These are phyloP conservation scores for Ctenicera cuprea DNA, from an alignment of 2,888 invertebrate species.

Conservation along the genomic window DNA sequence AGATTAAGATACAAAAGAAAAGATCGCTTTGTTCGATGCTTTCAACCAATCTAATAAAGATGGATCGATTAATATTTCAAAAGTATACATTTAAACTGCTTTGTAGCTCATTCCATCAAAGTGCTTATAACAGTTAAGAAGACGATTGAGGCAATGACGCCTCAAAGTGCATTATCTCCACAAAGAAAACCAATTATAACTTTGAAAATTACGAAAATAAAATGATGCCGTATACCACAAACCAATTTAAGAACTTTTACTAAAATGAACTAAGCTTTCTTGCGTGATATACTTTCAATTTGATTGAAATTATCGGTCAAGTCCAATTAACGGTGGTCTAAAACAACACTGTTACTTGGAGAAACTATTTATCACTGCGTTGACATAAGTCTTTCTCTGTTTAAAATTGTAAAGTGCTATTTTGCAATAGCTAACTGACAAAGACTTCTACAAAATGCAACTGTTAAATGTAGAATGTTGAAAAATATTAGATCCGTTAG, in stretches of 20 bases:
- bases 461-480: too few species aligned
- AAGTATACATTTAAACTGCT: too few species aligned
- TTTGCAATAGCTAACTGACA: too few species aligned
- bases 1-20: too few species aligned
- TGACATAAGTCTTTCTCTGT: too few species aligned
- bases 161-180: background rate
- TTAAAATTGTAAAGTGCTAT: too few species aligned
- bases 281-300: background rate
- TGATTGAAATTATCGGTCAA: background rate
- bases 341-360: background rate
- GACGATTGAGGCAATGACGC: background rate
- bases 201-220: background rate
- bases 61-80: too few species aligned
- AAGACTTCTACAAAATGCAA: too few species aligned
- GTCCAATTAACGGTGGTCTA: background rate
- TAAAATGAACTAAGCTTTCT: background rate
- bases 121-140: background rate
- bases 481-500: too few species aligned
- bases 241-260: background rate
- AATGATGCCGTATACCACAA: background rate
- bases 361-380: too few species aligned
- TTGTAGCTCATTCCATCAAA: background rate
- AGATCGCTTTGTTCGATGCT: too few species aligned
- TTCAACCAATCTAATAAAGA: too few species aligned
- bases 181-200: slow-evolving; percentile 8